Percentiles rank a stretch among this genome's conserved stretches.
phyloP scores from a whole-genome alignment of 2,113 vertebrate species.

The Peromyscus californicus region DNA sequence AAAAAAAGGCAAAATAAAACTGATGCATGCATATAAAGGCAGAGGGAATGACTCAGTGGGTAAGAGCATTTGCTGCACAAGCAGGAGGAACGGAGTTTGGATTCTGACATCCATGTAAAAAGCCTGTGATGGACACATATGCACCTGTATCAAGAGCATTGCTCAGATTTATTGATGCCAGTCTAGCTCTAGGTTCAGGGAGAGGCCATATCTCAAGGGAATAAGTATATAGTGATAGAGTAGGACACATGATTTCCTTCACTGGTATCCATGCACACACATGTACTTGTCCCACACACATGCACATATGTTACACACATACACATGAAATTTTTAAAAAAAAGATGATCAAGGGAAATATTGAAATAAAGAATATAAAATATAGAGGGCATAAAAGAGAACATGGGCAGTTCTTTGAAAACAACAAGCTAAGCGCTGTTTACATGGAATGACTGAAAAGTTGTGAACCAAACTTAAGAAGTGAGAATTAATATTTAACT shows the following conservation, averaged over 20 bases:
- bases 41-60: neutral
- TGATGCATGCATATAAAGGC: neutral
- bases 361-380: neutral
- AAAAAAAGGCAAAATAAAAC: neutral
- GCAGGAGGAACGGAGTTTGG: neutral
- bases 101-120: neutral
- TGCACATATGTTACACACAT: neutral
- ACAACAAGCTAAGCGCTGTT: neutral
- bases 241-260: rapidly evolving
- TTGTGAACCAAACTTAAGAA: neutral
- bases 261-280: neutral
- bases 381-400: neutral
- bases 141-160: neutral
- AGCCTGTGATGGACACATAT: neutral
- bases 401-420: neutral
- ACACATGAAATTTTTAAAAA: too few relatives aligned
- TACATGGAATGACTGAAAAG: neutral
- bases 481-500: neutral
- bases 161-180: too few relatives aligned
- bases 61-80: neutral
- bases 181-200: neutral
- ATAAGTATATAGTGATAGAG: neutral
- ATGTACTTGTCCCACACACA: neutral
- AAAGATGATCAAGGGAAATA: neutral
- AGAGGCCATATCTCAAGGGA: neutral